Conservation (phyloP, 2,113 vertebrate genomes). For the Oostethus manadensis region DNA sequence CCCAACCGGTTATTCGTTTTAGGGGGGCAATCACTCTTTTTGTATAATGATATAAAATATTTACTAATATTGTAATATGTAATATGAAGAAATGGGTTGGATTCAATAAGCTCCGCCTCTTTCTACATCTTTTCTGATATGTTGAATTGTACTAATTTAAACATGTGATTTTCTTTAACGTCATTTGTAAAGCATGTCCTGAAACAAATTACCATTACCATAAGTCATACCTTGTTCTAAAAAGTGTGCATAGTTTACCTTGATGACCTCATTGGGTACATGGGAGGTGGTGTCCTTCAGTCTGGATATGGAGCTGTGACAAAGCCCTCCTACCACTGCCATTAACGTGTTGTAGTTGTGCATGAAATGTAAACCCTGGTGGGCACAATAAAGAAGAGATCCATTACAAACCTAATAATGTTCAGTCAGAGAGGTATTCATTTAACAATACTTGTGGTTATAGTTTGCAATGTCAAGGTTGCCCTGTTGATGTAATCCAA, state of each 20-base stretch:
- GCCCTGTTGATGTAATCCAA: slow-evolving; percentile 51
- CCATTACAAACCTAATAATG: neutral
- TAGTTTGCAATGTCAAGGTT: slow-evolving; percentile 37
- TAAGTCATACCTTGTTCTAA: no score
- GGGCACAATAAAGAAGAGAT: slow-evolving; percentile 2
- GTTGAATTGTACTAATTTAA: no score
- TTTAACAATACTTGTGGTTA: neutral
- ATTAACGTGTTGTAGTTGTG: slow-evolving; percentile 97
- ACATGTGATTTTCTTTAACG: no score
- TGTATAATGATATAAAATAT: no score
- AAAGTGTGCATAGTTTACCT: slow-evolving; percentile 69
- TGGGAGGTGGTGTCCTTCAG: slow-evolving; percentile 93
- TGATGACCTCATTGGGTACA: slow-evolving; percentile 84
- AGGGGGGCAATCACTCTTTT: no score
- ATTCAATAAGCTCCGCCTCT: no score
- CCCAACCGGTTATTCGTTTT: no score
- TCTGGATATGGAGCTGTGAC: slow-evolving; percentile 93
- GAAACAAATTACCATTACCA: no score
- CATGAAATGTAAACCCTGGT: slow-evolving; percentile 84
- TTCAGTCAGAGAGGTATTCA: neutral
- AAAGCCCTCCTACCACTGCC: slow-evolving; percentile 92
- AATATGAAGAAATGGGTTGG: no score
- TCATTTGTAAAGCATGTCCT: no score
- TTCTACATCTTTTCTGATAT: no score
- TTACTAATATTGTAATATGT: no score